Conservation (phyloP, 1,140 invertebrate species). For the Drosophila subobscura region DNA sequence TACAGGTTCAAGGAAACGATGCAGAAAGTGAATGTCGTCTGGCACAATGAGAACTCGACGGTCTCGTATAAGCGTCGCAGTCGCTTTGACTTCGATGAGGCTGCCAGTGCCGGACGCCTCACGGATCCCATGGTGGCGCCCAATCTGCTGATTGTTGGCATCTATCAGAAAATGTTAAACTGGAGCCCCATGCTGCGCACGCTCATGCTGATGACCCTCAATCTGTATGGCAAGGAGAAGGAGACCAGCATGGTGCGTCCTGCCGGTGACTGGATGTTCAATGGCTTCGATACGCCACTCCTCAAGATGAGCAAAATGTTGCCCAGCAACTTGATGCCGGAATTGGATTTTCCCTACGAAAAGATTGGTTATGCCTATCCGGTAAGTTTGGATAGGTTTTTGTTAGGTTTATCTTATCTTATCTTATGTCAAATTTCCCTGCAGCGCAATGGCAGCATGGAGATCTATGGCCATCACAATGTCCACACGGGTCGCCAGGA, state of each 20-base stretch:
- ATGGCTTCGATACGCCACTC: slow-evolving; percentile 89
- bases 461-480: slow-evolving; percentile 89
- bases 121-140: slow-evolving; percentile 90
- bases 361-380: slow-evolving; percentile 91
- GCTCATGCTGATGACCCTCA: slow-evolving; percentile 85
- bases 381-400: slow-evolving; percentile 84
- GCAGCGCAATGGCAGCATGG: slow-evolving; percentile 89
- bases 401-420: not conserved
- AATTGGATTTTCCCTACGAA: slow-evolving; percentile 86
- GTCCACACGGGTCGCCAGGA: slow-evolving; percentile 88
- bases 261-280: slow-evolving; percentile 89
- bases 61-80: slow-evolving; percentile 91
- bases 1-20: slow-evolving; percentile 88
- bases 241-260: slow-evolving; percentile 86
- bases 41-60: slow-evolving; percentile 89
- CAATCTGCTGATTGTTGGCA: slow-evolving; percentile 89
- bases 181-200: slow-evolving; percentile 85
- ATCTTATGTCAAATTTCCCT: slow-evolving; percentile 60
- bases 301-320: slow-evolving; percentile 86
- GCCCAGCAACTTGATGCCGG: slow-evolving; percentile 73
- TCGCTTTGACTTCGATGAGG: slow-evolving; percentile 87
- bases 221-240: slow-evolving; percentile 84
- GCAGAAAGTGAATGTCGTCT: slow-evolving; percentile 88
- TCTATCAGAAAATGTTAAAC: slow-evolving; percentile 42
- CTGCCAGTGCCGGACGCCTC: slow-evolving; percentile 89